These are phyloP conservation scores for Epizoanthus illoricatus DNA, from an alignment of 92 coral and sea anemone genomes.

Conservation along the genomic window DNA sequence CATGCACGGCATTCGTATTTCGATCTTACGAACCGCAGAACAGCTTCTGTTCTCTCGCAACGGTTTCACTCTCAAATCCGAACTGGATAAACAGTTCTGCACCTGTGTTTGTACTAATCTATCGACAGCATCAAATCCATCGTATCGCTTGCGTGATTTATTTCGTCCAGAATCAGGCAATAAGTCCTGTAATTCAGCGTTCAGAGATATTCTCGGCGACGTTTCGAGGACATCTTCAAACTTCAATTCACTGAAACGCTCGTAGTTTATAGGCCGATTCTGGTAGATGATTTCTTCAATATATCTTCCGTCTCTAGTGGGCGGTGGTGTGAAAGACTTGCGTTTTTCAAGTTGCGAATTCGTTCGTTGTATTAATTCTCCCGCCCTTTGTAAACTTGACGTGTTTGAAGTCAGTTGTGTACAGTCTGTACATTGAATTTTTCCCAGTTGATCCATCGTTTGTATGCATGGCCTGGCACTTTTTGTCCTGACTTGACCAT, in stretches of 20 bases:
- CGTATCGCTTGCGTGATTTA: slow-evolving; percentile 1
- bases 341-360: background rate
- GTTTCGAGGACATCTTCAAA: slow-evolving; percentile 21
- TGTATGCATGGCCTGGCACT: background rate
- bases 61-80: background rate
- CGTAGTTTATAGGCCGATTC: background rate
- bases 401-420: background rate
- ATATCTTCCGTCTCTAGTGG: slow-evolving; percentile 14
- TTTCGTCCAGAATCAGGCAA: background rate
- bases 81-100: background rate
- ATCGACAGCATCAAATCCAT: background rate
- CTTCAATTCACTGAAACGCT: background rate
- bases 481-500: background rate
- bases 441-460: background rate
- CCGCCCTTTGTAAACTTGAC: slow-evolving; percentile 22
- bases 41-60: background rate
- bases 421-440: slow-evolving; percentile 19
- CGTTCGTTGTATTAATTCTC: background rate
- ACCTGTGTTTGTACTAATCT: background rate
- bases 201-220: slow-evolving; percentile 9
- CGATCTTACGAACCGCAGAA: slow-evolving; percentile 11
- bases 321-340: slow-evolving; percentile 2
- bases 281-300: slow-evolving; percentile 11
- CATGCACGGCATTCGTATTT: slow-evolving; percentile 20
- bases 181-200: background rate